Conservation (phyloP, 2,888 invertebrate species). For the Mellilla xanthometata region DNA sequence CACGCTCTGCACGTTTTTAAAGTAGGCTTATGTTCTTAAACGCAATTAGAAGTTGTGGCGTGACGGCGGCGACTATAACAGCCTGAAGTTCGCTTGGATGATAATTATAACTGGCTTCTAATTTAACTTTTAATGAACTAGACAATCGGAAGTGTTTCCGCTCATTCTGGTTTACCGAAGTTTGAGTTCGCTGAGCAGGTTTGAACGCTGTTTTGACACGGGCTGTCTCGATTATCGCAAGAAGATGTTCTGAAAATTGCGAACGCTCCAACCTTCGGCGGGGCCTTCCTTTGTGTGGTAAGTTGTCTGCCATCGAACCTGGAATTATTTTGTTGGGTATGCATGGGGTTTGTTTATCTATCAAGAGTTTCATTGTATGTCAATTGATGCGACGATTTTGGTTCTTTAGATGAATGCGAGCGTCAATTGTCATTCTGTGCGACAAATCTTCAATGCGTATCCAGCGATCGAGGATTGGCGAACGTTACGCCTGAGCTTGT, state of each 20-base stretch:
- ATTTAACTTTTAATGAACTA: slow-evolving; percentile 37
- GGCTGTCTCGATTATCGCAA: slow-evolving; percentile 38
- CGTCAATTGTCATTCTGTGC: slow-evolving; percentile 29
- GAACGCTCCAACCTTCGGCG: slow-evolving; percentile 32
- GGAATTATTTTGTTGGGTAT: slow-evolving; percentile 51
- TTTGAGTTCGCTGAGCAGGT: slow-evolving; percentile 32
- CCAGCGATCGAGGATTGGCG: slow-evolving; percentile 19
- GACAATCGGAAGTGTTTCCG: slow-evolving; percentile 33
- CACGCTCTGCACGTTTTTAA: slow-evolving; percentile 28
- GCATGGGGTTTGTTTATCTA: slow-evolving; percentile 50
- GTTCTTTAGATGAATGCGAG: slow-evolving; percentile 36
- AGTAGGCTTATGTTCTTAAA: slow-evolving; percentile 26
- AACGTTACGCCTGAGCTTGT: slow-evolving; percentile 2
- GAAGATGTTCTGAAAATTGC: slow-evolving; percentile 48
- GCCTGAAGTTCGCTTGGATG: slow-evolving; percentile 28
- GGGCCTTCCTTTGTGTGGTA: slow-evolving; percentile 44
- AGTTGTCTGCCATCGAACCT: slow-evolving; percentile 50
- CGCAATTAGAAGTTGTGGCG: slow-evolving; percentile 29
- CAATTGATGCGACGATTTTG: slow-evolving; percentile 33
- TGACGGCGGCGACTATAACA: slow-evolving; percentile 24
- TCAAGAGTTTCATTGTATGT: slow-evolving; percentile 23
- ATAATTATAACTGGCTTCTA: slow-evolving; percentile 35
- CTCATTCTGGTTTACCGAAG: slow-evolving; percentile 34
- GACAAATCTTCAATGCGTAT: slow-evolving; percentile 30
- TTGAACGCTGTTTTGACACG: slow-evolving; percentile 30